Conservation (phyloP, 2,113 vertebrate genomes). For the Gavia stellata region DNA sequence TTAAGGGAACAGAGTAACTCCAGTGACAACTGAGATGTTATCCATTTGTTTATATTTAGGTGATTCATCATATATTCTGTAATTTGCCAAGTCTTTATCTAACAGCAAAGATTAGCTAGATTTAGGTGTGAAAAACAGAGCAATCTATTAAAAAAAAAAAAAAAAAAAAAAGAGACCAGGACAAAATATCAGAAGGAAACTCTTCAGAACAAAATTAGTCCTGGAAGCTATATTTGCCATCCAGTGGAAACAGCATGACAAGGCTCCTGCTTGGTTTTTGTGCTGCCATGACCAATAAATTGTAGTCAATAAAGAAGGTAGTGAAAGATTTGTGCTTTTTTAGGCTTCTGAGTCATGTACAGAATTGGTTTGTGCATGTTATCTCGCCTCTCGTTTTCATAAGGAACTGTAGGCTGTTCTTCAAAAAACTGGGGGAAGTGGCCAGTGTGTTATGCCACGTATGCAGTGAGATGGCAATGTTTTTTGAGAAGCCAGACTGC, state of each 20-base stretch:
- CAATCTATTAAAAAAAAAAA: background rate
- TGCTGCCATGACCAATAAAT: background rate
- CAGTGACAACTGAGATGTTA: background rate
- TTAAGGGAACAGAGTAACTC: background rate
- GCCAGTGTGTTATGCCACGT: background rate
- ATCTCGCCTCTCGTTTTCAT: background rate
- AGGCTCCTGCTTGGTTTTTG: background rate
- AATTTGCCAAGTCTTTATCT: background rate
- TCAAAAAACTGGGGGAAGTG: background rate
- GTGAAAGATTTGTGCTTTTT: background rate
- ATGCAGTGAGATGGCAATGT: background rate
- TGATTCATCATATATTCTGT: background rate
- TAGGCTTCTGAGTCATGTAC: background rate
- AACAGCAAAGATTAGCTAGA: background rate
- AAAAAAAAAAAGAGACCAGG: background rate
- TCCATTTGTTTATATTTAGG: background rate
- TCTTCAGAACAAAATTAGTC: background rate
- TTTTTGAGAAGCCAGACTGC: background rate
- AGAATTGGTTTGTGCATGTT: background rate
- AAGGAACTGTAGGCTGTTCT: background rate
- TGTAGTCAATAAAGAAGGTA: background rate
- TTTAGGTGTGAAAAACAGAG: background rate
- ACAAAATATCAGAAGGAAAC: background rate
- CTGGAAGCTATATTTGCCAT: background rate
- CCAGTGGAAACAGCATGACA: background rate